A percentile compares a stretch with the other conserved stretches of the same genome.
Conservation (phyloP, 2,113 vertebrate species). For the Hypomesus transpacificus region DNA sequence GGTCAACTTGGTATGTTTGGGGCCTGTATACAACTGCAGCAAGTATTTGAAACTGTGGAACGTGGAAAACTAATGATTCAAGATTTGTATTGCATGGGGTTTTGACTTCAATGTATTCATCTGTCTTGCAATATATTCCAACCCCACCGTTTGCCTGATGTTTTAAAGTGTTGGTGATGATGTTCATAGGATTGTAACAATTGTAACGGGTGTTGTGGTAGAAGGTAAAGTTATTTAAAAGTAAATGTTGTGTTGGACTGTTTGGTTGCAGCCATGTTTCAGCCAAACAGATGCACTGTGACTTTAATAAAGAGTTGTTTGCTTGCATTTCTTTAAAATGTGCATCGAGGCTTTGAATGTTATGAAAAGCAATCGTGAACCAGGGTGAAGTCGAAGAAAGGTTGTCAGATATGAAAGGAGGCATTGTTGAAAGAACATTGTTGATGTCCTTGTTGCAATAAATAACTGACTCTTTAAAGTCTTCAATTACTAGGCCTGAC, state of each 20-base stretch:
- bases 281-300: conserved; percentile 12
- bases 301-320: conserved; percentile 11
- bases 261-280: background rate
- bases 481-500: background rate
- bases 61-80: no score
- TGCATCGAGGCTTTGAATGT: conserved; percentile 17
- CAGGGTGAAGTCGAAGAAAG: background rate
- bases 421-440: no score
- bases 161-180: no score
- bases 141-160: no score
- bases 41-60: no score
- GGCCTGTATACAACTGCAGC: no score
- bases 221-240: background rate
- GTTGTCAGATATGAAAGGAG: background rate
- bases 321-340: conserved; percentile 13
- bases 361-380: conserved; percentile 16
- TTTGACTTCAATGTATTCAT: no score
- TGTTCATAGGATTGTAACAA: conserved; percentile 5
- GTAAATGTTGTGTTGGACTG: background rate
- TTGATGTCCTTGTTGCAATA: conserved; percentile 1
- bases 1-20: no score
- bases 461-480: conserved; percentile 18
- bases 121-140: no score
- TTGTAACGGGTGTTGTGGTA: conserved; percentile 11
- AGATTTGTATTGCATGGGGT: no score